These are phyloP conservation scores for Macquaria ambigua DNA, from an alignment of 2,113 vertebrate genomes.

Conservation along the genomic window DNA sequence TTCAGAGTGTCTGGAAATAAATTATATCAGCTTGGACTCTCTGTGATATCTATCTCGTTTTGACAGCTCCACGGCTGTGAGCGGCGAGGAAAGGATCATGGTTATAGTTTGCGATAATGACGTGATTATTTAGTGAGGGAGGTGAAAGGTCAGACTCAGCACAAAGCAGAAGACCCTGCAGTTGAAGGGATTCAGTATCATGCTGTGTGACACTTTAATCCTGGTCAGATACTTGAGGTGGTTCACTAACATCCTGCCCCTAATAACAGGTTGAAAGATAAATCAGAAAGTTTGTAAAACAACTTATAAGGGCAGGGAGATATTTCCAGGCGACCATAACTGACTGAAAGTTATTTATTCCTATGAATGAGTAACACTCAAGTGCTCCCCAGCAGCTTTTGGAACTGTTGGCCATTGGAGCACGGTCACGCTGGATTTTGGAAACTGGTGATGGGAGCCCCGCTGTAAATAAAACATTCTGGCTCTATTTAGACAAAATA, in stretches of 20 bases:
- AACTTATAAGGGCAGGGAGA: too few relatives aligned
- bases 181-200: background rate
- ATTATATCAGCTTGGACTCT: slow-evolving; percentile 52
- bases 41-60: slow-evolving; percentile 1
- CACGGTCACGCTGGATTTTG: too few relatives aligned
- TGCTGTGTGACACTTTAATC: background rate
- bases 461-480: background rate
- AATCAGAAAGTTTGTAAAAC: background rate
- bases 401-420: background rate
- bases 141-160: background rate
- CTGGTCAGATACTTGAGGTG: too few relatives aligned
- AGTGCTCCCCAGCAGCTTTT: background rate
- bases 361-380: background rate
- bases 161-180: background rate
- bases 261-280: background rate
- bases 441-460: background rate
- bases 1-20: slow-evolving; percentile 57
- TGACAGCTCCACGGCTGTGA: slow-evolving; percentile 47
- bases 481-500: too few relatives aligned
- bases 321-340: too few relatives aligned
- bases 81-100: slow-evolving; percentile 23
- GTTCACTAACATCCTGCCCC: background rate
- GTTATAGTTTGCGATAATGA: background rate
- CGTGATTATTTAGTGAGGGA: background rate
- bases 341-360: background rate